These are phyloP conservation scores for Cephus pulcher DNA, from an alignment of 2,888 invertebrate genomes.

Conservation along the genomic window DNA sequence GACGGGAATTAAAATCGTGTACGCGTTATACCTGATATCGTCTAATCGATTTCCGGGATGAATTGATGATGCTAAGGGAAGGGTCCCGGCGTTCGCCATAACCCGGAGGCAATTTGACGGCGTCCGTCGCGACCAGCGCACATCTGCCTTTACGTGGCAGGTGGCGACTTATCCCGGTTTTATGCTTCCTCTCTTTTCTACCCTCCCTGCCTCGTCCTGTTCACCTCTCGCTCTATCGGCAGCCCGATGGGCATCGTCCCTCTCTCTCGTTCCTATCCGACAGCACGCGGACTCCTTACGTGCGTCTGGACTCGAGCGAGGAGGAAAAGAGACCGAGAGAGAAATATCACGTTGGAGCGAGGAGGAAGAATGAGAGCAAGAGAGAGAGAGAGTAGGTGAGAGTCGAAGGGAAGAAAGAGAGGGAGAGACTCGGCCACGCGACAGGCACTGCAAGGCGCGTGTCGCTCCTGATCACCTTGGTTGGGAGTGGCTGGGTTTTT, in stretches of 20 bases:
- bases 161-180: slow-evolving; percentile 50
- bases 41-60: slow-evolving; percentile 16
- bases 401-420: slow-evolving; percentile 34
- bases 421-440: slow-evolving; percentile 35
- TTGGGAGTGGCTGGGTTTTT: slow-evolving; percentile 17
- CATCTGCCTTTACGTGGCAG: slow-evolving; percentile 62
- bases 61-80: background rate
- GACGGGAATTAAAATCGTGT: background rate
- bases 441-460: slow-evolving; percentile 47
- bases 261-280: background rate
- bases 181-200: background rate
- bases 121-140: slow-evolving; percentile 46
- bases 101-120: slow-evolving; percentile 48
- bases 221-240: background rate
- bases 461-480: slow-evolving; percentile 36
- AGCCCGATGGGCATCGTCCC: background rate
- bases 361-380: background rate
- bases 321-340: slow-evolving; percentile 1
- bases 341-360: background rate
- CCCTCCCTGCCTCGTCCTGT: background rate
- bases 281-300: background rate
- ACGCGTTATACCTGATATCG: background rate
- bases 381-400: slow-evolving; percentile 24
- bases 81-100: slow-evolving; percentile 33
- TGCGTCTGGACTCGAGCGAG: slow-evolving; percentile 8